Percentiles rank a stretch among this genome's conserved stretches.
These are phyloP conservation scores for Tuta absoluta DNA, from an alignment of 2,888 invertebrate genomes.

Conservation along the genomic window DNA sequence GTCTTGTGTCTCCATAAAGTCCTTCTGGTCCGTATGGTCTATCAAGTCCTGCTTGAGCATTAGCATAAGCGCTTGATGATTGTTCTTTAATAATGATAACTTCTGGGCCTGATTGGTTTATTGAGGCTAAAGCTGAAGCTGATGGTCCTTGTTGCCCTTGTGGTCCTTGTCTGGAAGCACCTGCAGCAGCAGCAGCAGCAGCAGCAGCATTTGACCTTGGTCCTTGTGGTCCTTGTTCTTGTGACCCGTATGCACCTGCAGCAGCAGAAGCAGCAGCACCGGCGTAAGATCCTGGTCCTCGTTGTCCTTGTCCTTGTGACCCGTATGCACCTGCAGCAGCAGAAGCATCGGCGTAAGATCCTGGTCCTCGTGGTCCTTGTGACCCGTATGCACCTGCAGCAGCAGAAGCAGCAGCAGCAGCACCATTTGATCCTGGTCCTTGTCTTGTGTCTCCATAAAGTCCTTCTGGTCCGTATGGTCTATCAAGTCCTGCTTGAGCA, in stretches of 20 bases:
- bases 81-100: no score
- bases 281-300: conserved; percentile 11
- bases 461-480: conserved; percentile 12
- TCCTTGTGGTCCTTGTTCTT: conserved; percentile 18
- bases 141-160: conserved; percentile 8
- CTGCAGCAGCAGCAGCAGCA: not conserved
- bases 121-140: no score
- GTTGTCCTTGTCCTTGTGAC: not conserved
- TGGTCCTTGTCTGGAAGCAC: not conserved
- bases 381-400: conserved; percentile 27
- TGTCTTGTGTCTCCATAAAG: conserved; percentile 25
- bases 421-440: conserved; percentile 8
- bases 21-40: conserved; percentile 12
- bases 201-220: conserved; percentile 6
- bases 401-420: no score
- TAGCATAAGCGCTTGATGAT: no score
- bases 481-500: not conserved
- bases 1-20: no score
- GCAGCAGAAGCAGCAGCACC: not conserved
- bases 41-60: no score
- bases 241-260: conserved; percentile 11
- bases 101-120: no score
- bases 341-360: conserved; percentile 4
- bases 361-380: conserved; percentile 13
- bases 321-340: not conserved